Base-by-base conservation (phyloP, 30 jellyfish, hydroid and myxozoan genomes). In the Cassiopea xamachana region DNA sequence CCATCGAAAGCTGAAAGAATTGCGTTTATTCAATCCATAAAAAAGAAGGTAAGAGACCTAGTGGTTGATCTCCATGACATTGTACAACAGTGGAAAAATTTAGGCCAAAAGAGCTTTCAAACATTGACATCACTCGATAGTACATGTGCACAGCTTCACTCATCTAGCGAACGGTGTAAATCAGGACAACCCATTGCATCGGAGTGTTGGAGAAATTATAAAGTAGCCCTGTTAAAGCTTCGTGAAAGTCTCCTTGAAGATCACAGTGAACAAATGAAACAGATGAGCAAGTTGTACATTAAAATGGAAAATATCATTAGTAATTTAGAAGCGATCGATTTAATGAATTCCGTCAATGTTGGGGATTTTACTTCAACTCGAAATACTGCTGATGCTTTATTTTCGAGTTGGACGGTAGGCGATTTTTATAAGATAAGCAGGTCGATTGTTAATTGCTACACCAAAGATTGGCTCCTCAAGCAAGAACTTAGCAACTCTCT, bases 231-330 rank as follows among this genome's bases (percentile, higher is more conserved):
- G 8, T 46, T 93, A 19, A 59, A 73, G 43, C 85, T 79, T 43
- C 94, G 98, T 55, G 99, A 95, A 88, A 84, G 89, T 82, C 90
- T 95, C 58, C 81, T 95, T 15, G 49, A 87, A 39, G 97, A 95
- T 85, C 93, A 86, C 61, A 69, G 75, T 4, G 94, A 71, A 1
- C 84, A 91, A 2, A 70, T 82, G 71, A 80, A 70, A 60, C 77
- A 88, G 59, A 48, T 95, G 14, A 82, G 88, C n/a, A 89, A 46
- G 14, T 18, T 84, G 27, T 60, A 73, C 48, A 1, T 44, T 58
- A 95, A 88, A 80, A 64, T 91, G 87, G 90, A 75, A 68, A 70
- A 83, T 6, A 55, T 86, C 55, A 85, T 78, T 4, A 79, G 61
- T 1, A 95, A 84, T 79, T 79, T 95, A 47, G 91, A 84, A 69